These are phyloP conservation scores for Agapornis roseicollis DNA, from an alignment of 2,113 vertebrate species.

Conservation along the genomic window DNA sequence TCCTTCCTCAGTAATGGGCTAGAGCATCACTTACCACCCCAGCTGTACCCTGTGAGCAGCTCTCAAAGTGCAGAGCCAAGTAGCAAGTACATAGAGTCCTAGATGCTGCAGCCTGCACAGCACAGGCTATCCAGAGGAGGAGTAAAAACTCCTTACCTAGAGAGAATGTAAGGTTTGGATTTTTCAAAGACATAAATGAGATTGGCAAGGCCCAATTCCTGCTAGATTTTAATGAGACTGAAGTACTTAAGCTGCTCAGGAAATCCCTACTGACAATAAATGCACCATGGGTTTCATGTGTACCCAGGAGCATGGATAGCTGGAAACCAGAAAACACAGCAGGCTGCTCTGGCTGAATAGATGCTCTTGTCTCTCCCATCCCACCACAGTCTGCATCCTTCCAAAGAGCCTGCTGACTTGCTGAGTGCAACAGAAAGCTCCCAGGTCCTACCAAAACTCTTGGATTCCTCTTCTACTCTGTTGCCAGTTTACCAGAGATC, in stretches of 20 bases:
- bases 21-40: not conserved
- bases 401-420: not conserved
- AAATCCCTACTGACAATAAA: not conserved
- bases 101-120: not conserved
- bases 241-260: not conserved
- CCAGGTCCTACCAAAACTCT: not conserved
- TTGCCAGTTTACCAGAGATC: not conserved
- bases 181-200: not conserved
- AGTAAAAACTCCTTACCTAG: not conserved
- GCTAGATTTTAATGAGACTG: not conserved
- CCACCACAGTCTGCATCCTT: not conserved
- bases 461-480: not conserved
- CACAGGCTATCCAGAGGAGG: not conserved
- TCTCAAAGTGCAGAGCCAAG: not conserved
- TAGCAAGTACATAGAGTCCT: accelerated
- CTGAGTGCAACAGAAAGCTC: not conserved
- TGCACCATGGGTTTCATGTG: accelerated
- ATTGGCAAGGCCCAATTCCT: not conserved
- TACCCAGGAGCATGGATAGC: not conserved
- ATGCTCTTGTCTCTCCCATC: not conserved
- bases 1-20: slow-evolving; percentile 10
- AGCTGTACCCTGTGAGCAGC: not conserved
- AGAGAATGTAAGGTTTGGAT: not conserved
- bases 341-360: not conserved
- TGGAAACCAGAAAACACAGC: not conserved